Evolutionary conservation across 2,888 invertebrate species (phyloP), one percentile per base, ranked within the genome.

Genomic region (Apamea crenata): DNA sequence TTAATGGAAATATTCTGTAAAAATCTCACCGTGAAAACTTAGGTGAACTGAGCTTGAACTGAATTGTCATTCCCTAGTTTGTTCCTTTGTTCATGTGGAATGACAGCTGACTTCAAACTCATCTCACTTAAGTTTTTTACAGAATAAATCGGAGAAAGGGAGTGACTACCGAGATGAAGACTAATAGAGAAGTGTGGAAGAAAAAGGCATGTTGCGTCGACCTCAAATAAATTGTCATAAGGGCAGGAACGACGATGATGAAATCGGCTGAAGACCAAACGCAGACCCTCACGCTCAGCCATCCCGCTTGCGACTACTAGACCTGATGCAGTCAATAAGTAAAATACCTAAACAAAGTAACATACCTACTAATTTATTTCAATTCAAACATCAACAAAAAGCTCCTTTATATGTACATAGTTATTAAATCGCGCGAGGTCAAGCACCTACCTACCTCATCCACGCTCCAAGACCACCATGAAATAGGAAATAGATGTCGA

Each of bases 381-480:
- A 76, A 84, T 65, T 76, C 66, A 66, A 75, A 71, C 70, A 80
- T 65, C 59, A 69, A 79, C 69, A 82, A 81, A 84, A 86, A 74
- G 10, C 56, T 50, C n/a, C 56, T 87, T 59, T 71, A 81, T 44
- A 32, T 71, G 78, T 44, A 32, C 61, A 69, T 74, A 32, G 72
- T 81, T 79, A 84, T 59, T 75, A 84, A 80, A 76, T 61, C 77
- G 70, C 63, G 77, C 83, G 80, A 85, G 89, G 89, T 88, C 89
- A 88, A 90, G 87, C 84, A 81, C 89, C 87, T 86, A 81, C 89
- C 87, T 86, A 85, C 87, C 88, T 88, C 77, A 89, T 87, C 88
- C 89, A 87, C 89, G 89, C 85, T 86, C 80, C 81, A 75, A 82
- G 89, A 87, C 89, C 87, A 90, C 88, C 87, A 71, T 89, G 90